These are phyloP conservation scores for Yponomeuta sedellus DNA, from an alignment of 2,888 invertebrate genomes.

Conservation along the genomic window DNA sequence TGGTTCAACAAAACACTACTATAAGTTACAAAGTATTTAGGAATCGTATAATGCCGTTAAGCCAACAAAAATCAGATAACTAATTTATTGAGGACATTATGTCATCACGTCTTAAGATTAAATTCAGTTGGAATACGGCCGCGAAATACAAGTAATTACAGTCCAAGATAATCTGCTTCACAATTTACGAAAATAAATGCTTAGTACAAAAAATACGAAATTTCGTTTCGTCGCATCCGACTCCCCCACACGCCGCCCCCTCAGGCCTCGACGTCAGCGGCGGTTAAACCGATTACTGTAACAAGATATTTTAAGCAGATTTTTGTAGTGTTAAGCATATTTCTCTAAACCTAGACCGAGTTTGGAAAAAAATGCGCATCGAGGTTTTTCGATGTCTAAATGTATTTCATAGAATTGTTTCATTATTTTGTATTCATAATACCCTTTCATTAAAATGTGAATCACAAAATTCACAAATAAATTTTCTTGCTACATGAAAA, in stretches of 20 bases:
- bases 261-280: constrained; percentile 33
- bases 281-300: constrained; percentile 65
- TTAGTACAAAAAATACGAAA: neutral
- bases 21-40: no score
- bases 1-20: no score
- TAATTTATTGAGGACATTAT: no score
- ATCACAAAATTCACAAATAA: no score
- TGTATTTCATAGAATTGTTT: no score
- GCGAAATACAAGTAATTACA: neutral
- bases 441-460: no score
- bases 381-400: neutral
- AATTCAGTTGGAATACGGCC: neutral
- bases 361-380: neutral
- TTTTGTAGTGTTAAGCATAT: constrained; percentile 29
- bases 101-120: neutral
- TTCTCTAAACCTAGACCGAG: constrained; percentile 21
- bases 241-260: neutral
- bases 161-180: neutral
- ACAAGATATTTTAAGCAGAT: constrained; percentile 64
- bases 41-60: no score
- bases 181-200: neutral
- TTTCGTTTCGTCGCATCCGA: constrained; percentile 3
- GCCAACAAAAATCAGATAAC: no score
- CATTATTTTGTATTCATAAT: no score
- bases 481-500: neutral